phyloP scores from a whole-genome alignment of 2,888 invertebrate species.

The Cenopis cana region DNA sequence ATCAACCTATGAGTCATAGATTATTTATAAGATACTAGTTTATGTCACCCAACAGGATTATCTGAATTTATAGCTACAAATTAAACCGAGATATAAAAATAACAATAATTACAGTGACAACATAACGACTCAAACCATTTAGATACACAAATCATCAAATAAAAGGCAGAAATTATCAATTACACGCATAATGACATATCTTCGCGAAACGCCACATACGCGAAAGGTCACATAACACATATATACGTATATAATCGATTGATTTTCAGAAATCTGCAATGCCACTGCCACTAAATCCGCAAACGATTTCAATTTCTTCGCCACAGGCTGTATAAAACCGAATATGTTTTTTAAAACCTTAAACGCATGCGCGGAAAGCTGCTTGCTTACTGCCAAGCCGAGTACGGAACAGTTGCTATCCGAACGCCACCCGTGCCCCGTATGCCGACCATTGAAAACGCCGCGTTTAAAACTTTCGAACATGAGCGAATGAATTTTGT shows the following conservation, averaged over 20 bases:
- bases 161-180: too few relatives aligned
- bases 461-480: slow-evolving; percentile 29
- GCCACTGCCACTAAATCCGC: background rate
- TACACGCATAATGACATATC: too few relatives aligned
- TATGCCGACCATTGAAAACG: slow-evolving; percentile 22
- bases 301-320: slow-evolving; percentile 20
- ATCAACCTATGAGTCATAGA: too few relatives aligned
- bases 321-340: slow-evolving; percentile 22
- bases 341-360: slow-evolving; percentile 14
- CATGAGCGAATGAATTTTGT: background rate
- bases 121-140: too few relatives aligned
- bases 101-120: too few relatives aligned
- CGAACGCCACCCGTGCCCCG: slow-evolving; percentile 22
- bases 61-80: too few relatives aligned
- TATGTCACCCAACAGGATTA: too few relatives aligned
- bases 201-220: too few relatives aligned
- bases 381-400: slow-evolving; percentile 23
- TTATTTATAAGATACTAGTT: too few relatives aligned
- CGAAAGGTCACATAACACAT: background rate
- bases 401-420: slow-evolving; percentile 31
- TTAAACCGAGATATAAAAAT: too few relatives aligned
- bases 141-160: too few relatives aligned
- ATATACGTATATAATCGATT: background rate
- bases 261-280: background rate
- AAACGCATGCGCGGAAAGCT: slow-evolving; percentile 37